Evolutionary conservation across 2,113 vertebrate species (phyloP).

Genomic region (Daphoenositta chrysoptera): DNA sequence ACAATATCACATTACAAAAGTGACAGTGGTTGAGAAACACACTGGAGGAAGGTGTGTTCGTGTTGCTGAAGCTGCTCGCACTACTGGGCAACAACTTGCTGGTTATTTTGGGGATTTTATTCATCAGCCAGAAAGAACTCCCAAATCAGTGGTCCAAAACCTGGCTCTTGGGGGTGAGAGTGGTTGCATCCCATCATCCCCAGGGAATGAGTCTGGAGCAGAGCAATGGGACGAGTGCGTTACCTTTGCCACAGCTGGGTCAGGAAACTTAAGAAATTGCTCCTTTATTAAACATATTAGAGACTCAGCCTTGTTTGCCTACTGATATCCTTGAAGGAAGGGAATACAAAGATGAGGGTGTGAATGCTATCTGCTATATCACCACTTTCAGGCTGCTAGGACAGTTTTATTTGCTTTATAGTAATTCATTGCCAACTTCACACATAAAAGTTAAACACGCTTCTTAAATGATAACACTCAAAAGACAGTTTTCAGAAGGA

Average conservation of each 20-base stretch:
- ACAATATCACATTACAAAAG: background rate
- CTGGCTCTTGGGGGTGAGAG: background rate
- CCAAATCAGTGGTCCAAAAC: background rate
- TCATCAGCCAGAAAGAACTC: background rate
- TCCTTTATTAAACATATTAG: constrained; percentile 71
- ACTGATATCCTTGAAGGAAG: constrained; percentile 54
- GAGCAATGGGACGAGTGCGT: background rate
- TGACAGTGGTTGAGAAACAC: background rate
- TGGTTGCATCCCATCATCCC: background rate
- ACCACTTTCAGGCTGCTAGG: constrained; percentile 54
- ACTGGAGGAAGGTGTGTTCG: accelerated
- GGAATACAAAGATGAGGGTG: constrained; percentile 65
- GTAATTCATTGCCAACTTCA: constrained; percentile 71
- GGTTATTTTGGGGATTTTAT: background rate
- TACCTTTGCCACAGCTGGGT: constrained; percentile 44
- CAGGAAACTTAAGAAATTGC: constrained; percentile 41
- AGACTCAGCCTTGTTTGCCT: constrained; percentile 63
- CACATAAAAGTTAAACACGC: constrained; percentile 72
- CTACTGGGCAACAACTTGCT: background rate
- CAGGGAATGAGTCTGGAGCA: background rate
- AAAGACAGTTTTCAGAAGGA: constrained; percentile 60
- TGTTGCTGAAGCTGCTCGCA: accelerated
- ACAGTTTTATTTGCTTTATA: constrained; percentile 72
- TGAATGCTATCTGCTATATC: constrained; percentile 67
- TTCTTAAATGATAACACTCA: constrained; percentile 66